Evolutionary conservation across 2,113 vertebrate species (phyloP).

Genomic region (Okapia johnstoni): DNA sequence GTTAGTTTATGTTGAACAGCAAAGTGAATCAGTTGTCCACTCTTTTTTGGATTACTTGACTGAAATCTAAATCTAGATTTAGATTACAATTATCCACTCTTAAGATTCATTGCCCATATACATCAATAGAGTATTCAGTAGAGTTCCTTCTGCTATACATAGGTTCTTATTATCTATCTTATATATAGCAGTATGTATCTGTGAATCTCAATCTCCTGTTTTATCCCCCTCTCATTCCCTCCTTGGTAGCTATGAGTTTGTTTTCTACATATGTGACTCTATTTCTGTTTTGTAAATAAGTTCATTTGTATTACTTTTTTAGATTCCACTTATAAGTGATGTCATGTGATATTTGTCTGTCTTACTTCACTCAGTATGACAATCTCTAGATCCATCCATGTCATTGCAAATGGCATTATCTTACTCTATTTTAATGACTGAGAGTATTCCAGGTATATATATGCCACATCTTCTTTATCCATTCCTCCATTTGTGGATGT

Average conservation of each 20-base stretch:
- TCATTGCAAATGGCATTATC: background rate
- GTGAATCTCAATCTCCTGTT: background rate
- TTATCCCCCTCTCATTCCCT: background rate
- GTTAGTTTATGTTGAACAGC: background rate
- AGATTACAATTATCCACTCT: background rate
- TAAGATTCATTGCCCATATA: background rate
- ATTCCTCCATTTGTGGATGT: background rate
- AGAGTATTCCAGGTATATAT: fast-evolving
- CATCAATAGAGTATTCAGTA: background rate
- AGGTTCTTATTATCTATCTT: background rate
- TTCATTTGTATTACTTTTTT: background rate
- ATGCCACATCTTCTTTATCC: background rate
- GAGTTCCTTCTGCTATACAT: background rate
- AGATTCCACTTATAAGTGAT: background rate
- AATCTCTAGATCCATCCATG: background rate
- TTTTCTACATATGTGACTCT: background rate
- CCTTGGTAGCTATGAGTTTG: background rate
- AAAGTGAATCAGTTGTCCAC: background rate
- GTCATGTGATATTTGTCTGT: background rate
- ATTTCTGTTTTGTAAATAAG: background rate
- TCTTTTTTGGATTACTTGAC: background rate
- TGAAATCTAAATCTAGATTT: background rate
- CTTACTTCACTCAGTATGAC: background rate
- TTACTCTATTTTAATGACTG: background rate
- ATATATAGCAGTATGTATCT: background rate